Evolutionary conservation across 2,888 invertebrate species (phyloP).

Genomic region (Clivina fossor): DNA sequence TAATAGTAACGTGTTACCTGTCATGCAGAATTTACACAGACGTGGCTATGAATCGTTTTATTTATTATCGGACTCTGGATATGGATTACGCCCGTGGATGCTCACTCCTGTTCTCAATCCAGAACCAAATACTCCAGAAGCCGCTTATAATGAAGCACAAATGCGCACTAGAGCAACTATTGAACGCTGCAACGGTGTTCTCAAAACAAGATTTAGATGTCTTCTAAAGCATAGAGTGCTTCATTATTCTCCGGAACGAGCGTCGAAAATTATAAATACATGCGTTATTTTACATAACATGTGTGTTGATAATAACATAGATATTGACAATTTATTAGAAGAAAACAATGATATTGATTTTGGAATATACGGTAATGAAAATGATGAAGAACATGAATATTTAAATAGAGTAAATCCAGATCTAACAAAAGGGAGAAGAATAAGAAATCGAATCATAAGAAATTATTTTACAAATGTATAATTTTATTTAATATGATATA

Average conservation of each 20-base stretch:
- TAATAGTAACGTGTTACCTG: slow-evolving; percentile 35
- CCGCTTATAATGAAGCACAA: slow-evolving; percentile 29
- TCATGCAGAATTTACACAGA: too few relatives aligned
- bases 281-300: slow-evolving; percentile 40
- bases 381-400: slow-evolving; percentile 2
- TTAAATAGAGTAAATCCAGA: too few relatives aligned
- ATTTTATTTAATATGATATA: background rate
- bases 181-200: slow-evolving; percentile 39
- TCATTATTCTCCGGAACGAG: slow-evolving; percentile 37
- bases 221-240: slow-evolving; percentile 38
- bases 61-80: slow-evolving; percentile 36
- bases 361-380: background rate
- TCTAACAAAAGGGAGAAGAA: slow-evolving; percentile 11
- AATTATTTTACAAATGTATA: slow-evolving; percentile 14
- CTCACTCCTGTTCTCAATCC: slow-evolving; percentile 30
- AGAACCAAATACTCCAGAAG: slow-evolving; percentile 18
- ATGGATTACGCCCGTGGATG: slow-evolving; percentile 34
- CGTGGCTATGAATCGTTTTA: background rate
- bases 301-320: slow-evolving; percentile 35
- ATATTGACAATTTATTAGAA: background rate
- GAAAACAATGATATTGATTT: slow-evolving; percentile 20
- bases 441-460: slow-evolving; percentile 3
- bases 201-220: slow-evolving; percentile 39
- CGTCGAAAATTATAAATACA: slow-evolving; percentile 37
- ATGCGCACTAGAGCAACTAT: slow-evolving; percentile 20